Base-by-base conservation (phyloP, 2,113 vertebrate species). In the Carassius carassius region DNA sequence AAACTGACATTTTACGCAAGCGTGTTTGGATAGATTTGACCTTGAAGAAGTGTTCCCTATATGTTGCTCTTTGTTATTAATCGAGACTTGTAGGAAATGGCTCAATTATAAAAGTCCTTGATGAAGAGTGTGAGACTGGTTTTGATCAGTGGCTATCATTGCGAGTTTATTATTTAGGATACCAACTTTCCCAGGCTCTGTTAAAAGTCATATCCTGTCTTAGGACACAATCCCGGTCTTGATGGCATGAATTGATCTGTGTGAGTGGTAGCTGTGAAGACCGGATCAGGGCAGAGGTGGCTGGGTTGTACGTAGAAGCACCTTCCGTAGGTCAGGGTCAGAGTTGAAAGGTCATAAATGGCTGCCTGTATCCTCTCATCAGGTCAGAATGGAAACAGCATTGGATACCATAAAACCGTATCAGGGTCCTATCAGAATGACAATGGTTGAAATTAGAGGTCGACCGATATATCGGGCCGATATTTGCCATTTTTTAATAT, bases 321-420 rank as follows among this genome's bases (percentile, higher is more conserved):
- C 58, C 78, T 41, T 37, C n/a, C 21, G 78, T 90, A 91, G 93
- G 92, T 92, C 88, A 90, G 91, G 87, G 94, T 92, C 91, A 93
- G 90, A 94, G 94, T 93, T 93, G 85, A 93, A 85, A 87, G 94
- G 94, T 95, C 92, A 92, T 92, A 94, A 95, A 94, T 94, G 92
- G 92, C 91, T 91, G 87, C 90, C 93, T 95, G 94, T 94, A 95
- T 95, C 93, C 90, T 91, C 92, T 93, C 91, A 94, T 94, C 92
- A 91, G 90, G 88, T 91, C 81, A 73, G 87, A 83, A 86, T 90
- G 92, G 91, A 89, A 81, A 87, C 83, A 80, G 90, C 89, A 89
- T 92, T 89, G 86, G 81, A 84, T 60, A 89, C 90, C 93, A 93
- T 95, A 95, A 95, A 94, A 87, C 88, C 63, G 90, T 88, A 90